Conservation (phyloP, 2,797 vertebrate species). For the Pteropus rufus region DNA sequence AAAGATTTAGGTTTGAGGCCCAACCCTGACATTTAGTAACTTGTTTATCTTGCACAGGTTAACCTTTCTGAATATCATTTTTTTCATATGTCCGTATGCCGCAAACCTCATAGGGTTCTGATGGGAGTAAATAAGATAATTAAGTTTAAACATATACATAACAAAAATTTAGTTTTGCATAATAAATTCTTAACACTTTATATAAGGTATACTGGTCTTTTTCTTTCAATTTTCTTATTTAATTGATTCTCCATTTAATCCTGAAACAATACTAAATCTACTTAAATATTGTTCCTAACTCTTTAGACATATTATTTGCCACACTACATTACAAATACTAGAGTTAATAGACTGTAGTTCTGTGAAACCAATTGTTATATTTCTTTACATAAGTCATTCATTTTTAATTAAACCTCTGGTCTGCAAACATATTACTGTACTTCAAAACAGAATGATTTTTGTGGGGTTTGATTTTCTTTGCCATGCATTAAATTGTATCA, state of each 20-base stretch:
- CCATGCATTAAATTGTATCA: slow-evolving; percentile 68
- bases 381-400: slow-evolving; percentile 70
- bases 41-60: neutral
- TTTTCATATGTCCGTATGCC: neutral
- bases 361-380: slow-evolving; percentile 55
- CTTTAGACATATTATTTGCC: slow-evolving; percentile 29
- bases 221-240: slow-evolving; percentile 35
- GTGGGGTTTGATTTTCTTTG: slow-evolving; percentile 64
- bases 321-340: slow-evolving; percentile 31
- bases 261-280: slow-evolving; percentile 45
- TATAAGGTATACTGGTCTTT: neutral
- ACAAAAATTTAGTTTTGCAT: neutral
- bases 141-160: slow-evolving; percentile 1
- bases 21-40: neutral
- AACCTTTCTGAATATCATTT: neutral
- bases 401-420: slow-evolving; percentile 73
- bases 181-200: slow-evolving; percentile 36
- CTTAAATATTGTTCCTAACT: slow-evolving; percentile 53
- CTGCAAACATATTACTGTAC: slow-evolving; percentile 67
- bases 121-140: neutral
- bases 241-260: slow-evolving; percentile 41
- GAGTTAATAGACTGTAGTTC: slow-evolving; percentile 54
- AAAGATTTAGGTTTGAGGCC: neutral
- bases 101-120: neutral
- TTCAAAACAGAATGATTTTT: slow-evolving; percentile 68